A percentile compares a stretch with the other conserved stretches of the same genome.
These are phyloP conservation scores for Ephestia elutella DNA, from an alignment of 1,140 invertebrate genomes.

Conservation along the genomic window DNA sequence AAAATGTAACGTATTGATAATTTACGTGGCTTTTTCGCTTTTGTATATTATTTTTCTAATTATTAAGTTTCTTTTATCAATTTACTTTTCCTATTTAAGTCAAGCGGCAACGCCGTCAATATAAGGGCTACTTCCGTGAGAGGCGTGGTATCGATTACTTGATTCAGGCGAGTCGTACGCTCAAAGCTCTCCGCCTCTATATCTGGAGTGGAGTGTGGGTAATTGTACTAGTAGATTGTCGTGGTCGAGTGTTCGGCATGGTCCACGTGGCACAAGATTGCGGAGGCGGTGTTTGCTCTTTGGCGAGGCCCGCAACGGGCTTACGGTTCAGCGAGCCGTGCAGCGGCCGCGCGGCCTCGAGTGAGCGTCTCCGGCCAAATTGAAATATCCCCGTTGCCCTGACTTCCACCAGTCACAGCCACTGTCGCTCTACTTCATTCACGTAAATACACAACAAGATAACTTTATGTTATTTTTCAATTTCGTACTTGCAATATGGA, in stretches of 20 bases:
- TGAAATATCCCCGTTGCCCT: slow-evolving; percentile 67
- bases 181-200: slow-evolving; percentile 15
- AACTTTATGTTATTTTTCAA: too few relatives aligned
- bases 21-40: too few relatives aligned
- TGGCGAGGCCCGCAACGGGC: slow-evolving; percentile 64
- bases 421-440: slow-evolving; percentile 22
- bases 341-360: slow-evolving; percentile 58
- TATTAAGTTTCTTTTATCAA: slow-evolving; percentile 4
- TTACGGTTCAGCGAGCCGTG: slow-evolving; percentile 69
- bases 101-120: slow-evolving; percentile 9
- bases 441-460: too few relatives aligned
- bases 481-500: too few relatives aligned
- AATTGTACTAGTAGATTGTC: slow-evolving; percentile 61
- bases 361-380: slow-evolving; percentile 70
- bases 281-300: slow-evolving; percentile 72
- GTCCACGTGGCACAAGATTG: slow-evolving; percentile 71
- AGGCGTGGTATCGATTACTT: slow-evolving; percentile 23
- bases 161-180: slow-evolving; percentile 18
- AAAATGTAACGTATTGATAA: too few relatives aligned
- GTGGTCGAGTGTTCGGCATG: slow-evolving; percentile 64
- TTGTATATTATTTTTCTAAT: slow-evolving; percentile 2
- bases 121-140: slow-evolving; percentile 15
- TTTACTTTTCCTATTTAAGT: neutral
- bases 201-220: slow-evolving; percentile 35
- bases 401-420: slow-evolving; percentile 40